Evolutionary conservation across 2,113 vertebrate species (phyloP).

Genomic region (Poeciliopsis retropinna): DNA sequence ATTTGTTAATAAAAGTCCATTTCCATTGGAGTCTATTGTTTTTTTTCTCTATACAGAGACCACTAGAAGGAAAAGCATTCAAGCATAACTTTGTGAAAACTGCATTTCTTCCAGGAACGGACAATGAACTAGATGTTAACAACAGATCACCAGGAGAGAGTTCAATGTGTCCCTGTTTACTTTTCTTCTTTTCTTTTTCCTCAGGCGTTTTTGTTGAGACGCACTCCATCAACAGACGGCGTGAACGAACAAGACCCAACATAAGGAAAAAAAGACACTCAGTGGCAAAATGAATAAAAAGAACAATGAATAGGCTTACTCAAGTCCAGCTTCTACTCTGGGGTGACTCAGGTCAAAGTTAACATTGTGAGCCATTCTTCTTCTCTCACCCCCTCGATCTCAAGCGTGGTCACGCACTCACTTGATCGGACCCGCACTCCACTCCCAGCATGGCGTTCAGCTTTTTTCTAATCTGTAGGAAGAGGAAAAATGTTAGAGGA

Average conservation of each 20-base stretch:
- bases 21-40: neutral
- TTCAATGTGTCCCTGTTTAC: neutral
- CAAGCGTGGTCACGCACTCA: slow-evolving; percentile 48
- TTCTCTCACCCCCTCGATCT: neutral
- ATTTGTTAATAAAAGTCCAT: neutral
- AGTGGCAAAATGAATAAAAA: neutral
- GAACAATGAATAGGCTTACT: slow-evolving; percentile 67
- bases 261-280: neutral
- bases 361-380: slow-evolving; percentile 65
- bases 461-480: slow-evolving; percentile 30
- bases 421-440: slow-evolving; percentile 38
- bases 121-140: slow-evolving; percentile 11
- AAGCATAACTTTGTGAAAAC: slow-evolving; percentile 1
- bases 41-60: slow-evolving; percentile 21
- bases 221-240: neutral
- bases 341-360: slow-evolving; percentile 55
- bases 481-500: neutral
- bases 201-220: neutral
- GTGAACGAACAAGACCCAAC: neutral
- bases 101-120: neutral
- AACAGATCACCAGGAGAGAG: neutral
- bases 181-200: neutral
- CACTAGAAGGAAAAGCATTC: slow-evolving; percentile 10
- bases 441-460: slow-evolving; percentile 56
- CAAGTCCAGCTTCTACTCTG: slow-evolving; percentile 58